Evolutionary conservation across 2,113 vertebrate genomes (phyloP), one percentile per base, ranked within the genome.

Genomic region (Nesogale talazaci): DNA sequence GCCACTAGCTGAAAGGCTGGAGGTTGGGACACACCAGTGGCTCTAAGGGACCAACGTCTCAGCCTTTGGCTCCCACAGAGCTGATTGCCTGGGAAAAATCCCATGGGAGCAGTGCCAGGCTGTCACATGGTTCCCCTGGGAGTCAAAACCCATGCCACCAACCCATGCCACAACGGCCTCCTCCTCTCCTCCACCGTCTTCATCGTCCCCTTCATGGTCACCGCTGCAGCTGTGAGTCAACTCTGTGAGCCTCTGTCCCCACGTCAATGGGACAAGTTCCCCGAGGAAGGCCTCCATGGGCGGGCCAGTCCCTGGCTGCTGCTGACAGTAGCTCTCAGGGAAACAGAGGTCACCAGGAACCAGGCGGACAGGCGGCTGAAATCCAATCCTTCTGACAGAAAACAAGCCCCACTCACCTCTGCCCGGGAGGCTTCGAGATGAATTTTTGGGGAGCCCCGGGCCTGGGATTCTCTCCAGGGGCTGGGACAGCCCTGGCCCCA

Each of bases 321-420:
- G 1, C 46, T 17, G 17, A 19, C 19, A 42, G 14, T 74, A 7
- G 57, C 36, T 67, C 46, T 31, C 42, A 38, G 9, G 0, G 7
- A n/a, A 63, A 8, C 29, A 27, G 27, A 61, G 59, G 56, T 57
- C 86, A 7, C 63, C 1, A 20, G 31, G 59, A 2, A 61, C 59
- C 59, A 23, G 2, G 63, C 23, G 63, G 25, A 65, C 4, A 23
- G 22, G 40, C n/a, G 36, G 29, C 9, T 38, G 29, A 17, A 52
- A 78, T 67, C 7, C 0, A 0, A 70, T 36, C 63, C 76, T 72
- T 0, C 14, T 1, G 56, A 52, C 31, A 82, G 86, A 82, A 79
- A 86, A 15, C 34, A 46, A 5, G 27, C 79, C 86, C 84, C 82
- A 95, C 81, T 95, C 88, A 94, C 88, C 63, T 92, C 81, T 72